Evolutionary conservation across 2,797 vertebrate genomes (phyloP).

Genomic region (Nannoperca obscura): DNA sequence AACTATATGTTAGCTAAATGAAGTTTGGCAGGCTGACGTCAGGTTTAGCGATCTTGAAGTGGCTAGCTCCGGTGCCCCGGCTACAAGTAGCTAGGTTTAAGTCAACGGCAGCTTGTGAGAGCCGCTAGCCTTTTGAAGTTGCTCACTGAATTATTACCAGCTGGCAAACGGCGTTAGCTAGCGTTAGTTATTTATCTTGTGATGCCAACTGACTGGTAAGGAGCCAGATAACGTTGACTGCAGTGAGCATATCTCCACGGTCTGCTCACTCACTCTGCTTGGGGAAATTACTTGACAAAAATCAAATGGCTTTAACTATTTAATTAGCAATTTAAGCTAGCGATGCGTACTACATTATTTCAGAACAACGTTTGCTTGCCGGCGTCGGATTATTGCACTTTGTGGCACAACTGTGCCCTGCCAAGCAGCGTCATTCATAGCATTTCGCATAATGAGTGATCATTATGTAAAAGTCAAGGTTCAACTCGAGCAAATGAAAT

Average conservation of each 20-base stretch:
- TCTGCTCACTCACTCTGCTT: background rate
- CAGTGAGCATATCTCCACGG: background rate
- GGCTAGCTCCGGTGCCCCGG: constrained; percentile 46
- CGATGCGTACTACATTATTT: constrained; percentile 42
- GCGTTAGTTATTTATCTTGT: background rate
- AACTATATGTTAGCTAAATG: constrained; percentile 26
- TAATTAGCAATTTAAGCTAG: constrained; percentile 39
- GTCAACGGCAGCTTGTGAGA: constrained; percentile 15
- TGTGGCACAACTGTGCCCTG: constrained; percentile 48
- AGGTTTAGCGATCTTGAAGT: constrained; percentile 22
- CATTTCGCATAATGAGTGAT: constrained; percentile 77
- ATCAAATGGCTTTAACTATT: constrained; percentile 10
- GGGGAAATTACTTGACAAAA: background rate
- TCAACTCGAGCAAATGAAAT: constrained; percentile 77
- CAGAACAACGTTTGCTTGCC: constrained; percentile 39
- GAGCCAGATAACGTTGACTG: background rate
- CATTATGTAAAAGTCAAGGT: constrained; percentile 73
- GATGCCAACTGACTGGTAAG: constrained; percentile 2
- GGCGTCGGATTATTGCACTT: constrained; percentile 51
- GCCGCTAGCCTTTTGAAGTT: constrained; percentile 15
- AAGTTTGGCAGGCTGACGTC: constrained; percentile 55
- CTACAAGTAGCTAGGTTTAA: constrained; percentile 33
- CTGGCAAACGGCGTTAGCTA: constrained; percentile 15
- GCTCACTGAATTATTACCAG: constrained; percentile 9
- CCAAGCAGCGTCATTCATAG: constrained; percentile 32